Evolutionary conservation across 2,888 invertebrate species (phyloP), one percentile per base, ranked within the genome.

Genomic region (Meloe dianella): DNA sequence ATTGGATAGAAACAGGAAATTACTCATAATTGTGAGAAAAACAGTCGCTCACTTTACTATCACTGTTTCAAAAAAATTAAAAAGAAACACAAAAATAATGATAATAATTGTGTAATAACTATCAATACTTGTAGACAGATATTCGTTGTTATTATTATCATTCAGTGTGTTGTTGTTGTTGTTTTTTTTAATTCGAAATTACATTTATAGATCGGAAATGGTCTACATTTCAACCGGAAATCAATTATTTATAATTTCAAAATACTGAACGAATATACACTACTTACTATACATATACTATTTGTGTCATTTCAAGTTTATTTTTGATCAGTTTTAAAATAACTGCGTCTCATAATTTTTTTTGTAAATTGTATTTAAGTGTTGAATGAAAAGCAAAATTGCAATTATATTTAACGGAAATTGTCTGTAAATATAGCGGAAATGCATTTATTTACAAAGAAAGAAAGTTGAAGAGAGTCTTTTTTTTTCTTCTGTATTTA

Each of bases 1-100:
- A 38, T 69, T 63, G 59, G 63, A 66, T 66, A 66, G 65, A 66
- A 64, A 69, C 71, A 71, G 71, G 71, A 71, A 71, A 71, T 69
- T 69, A 71, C 69, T 71, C 61, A 64, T 68, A 71, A 71, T 66
- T 65, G 68, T 69, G 71, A 58, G 64, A 66, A 62, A 59, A 66
- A 63, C 47, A 47, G 47, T 47, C 47, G n/a, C n/a, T 47, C 20
- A 47, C 17, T 47, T 20, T 47, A 47, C 47, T 47, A 47, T 47
- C 47, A 47, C 47, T 7, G 14, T 38, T 12, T 38, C 38, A 38
- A 12, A 12, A 38, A 38, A 38, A 38, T n/a, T n/a, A n/a, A n/a
- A n/a, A n/a, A n/a, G n/a, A n/a, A n/a, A n/a, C n/a, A n/a, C n/a
- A n/a, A n/a, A n/a, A n/a, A n/a, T n/a, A n/a, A n/a, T n/a, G n/a